Evolutionary conservation across 2,888 invertebrate species (phyloP), one percentile per base, ranked within the genome.

Genomic region (Drosophila macrospina): DNA sequence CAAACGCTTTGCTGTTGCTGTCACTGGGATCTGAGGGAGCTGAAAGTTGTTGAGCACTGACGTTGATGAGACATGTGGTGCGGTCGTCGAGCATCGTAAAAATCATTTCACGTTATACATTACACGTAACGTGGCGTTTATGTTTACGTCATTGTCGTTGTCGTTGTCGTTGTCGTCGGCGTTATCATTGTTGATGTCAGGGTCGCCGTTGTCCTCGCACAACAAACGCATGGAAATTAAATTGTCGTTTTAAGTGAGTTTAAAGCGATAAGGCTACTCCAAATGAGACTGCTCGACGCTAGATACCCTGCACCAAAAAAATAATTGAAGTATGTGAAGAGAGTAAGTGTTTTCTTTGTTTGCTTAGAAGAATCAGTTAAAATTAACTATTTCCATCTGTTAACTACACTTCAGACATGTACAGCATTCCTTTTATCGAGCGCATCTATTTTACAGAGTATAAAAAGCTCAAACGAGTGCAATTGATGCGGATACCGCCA

Each of bases 241-340:
- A 89, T 86, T 81, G 83, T 80, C 85, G 86, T 83, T 88, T 89
- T 78, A 89, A 89, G 78, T 81, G 86, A 78, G 78, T 78, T 89
- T 80, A 78, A 80, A 65, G 30, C 48, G 48, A n/a, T 26, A 37
- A 36, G 37, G 8, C 24, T 16, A 6, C 10, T 30, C 5, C 28
- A 15, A 0, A 8, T 2, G 10, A 32, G n/a, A 5, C 5, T 36
- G 10, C 8, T 0, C 37, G 48, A 16, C 34, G 4, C 0, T 0
- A 4, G 0, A 73, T 67, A 32, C 45, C 50, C 50, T 73, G 45
- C 4, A 47, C 1, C 0, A 28, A 1, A 44, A 44, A 15, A 2
- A 26, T 2, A 5, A 10, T 1, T 2, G 20, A 20, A 20, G 20
- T 20, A 20, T 20, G 3, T 20, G 20, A 20, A 20, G 3, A 3